These are phyloP conservation scores for Benitochromis conjunctus DNA, from an alignment of 2,113 vertebrate species.

Conservation along the genomic window DNA sequence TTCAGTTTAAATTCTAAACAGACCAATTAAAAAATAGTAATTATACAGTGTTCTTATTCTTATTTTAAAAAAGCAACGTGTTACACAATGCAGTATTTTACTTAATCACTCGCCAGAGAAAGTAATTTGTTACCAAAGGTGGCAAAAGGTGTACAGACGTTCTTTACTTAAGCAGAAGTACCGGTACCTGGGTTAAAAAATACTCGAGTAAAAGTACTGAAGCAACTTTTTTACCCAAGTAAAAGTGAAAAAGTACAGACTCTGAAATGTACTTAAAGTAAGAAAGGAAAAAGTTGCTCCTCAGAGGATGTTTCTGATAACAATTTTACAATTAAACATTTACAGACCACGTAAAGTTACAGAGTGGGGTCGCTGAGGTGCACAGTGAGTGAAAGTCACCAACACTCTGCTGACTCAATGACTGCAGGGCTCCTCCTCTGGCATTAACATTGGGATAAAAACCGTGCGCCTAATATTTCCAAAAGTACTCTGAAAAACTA, in stretches of 20 bases:
- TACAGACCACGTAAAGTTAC: neutral
- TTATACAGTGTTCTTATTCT: accelerated
- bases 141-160: neutral
- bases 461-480: neutral
- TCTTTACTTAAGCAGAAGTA: neutral
- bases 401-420: neutral
- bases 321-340: neutral
- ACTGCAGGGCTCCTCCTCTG: neutral
- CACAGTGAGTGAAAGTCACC: neutral
- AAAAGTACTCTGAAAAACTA: neutral
- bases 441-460: neutral
- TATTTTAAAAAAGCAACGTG: neutral
- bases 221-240: neutral
- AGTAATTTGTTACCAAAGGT: neutral
- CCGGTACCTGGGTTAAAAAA: neutral
- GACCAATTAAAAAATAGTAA: neutral
- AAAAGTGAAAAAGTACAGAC: neutral
- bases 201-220: neutral
- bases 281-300: neutral
- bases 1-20: neutral
- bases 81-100: neutral
- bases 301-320: neutral
- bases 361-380: neutral
- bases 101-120: neutral
- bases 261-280: neutral